A percentile compares a stretch with the other conserved stretches of the same genome.
Evolutionary conservation across 2,113 vertebrate species (phyloP).

Genomic region (Clupea harengus): DNA sequence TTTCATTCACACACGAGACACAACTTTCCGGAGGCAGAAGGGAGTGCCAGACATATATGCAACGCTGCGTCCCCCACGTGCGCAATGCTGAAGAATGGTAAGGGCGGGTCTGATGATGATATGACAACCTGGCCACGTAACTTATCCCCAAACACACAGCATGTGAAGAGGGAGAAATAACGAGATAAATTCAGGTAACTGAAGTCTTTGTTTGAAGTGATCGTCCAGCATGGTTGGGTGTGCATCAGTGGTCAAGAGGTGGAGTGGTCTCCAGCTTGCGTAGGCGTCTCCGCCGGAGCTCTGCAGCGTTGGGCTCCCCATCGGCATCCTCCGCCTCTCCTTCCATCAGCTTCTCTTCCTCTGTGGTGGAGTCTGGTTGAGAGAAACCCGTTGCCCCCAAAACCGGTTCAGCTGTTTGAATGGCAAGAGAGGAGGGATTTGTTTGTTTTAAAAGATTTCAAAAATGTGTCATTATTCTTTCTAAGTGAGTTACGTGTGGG

Average conservation of each 20-base stretch:
- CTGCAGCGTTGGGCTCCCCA: conserved; percentile 78
- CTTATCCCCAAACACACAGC: conserved; percentile 16
- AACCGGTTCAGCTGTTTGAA: conserved; percentile 45
- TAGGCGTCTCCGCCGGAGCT: conserved; percentile 85
- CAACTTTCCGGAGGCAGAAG: neutral
- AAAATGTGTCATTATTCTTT: neutral
- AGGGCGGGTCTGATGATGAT: conserved; percentile 18
- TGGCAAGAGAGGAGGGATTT: neutral
- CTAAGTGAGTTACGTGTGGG: too few species aligned
- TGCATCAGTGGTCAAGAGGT: conserved; percentile 73
- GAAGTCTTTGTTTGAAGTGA: conserved; percentile 49
- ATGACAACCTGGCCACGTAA: conserved; percentile 19
- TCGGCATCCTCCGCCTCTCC: conserved; percentile 51
- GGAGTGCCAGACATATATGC: neutral
- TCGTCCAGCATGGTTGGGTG: conserved; percentile 25
- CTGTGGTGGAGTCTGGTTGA: conserved; percentile 59
- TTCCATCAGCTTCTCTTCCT: conserved; percentile 40
- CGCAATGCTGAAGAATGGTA: conserved; percentile 23
- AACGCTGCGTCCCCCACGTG: neutral
- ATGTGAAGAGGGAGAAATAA: conserved; percentile 13
- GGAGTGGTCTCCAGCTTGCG: conserved; percentile 78
- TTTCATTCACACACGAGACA: neutral
- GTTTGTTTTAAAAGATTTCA: neutral
- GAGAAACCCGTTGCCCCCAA: conserved; percentile 54
- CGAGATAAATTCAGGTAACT: conserved; percentile 28